Base-by-base conservation (phyloP, 2,797 vertebrate genomes). In the Botia kubotai region DNA sequence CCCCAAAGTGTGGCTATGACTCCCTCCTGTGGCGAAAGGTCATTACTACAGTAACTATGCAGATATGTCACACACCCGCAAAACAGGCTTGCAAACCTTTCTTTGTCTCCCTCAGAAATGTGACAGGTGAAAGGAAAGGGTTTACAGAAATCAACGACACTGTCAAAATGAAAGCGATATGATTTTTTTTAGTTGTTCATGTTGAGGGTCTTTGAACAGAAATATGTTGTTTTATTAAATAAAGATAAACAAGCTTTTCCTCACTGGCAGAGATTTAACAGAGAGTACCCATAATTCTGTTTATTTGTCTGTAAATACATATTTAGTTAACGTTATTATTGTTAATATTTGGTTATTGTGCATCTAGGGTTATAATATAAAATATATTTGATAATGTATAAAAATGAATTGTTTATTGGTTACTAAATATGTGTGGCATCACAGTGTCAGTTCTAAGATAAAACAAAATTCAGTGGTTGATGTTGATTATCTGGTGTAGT, bases 1-100 rank as follows among this genome's bases (percentile, higher is more conserved):
- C 92, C 92, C 89, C 79, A 52, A n/a, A 80, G 87, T 85, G 83
- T 84, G 87, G 77, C 78, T 71, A 48, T 55, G 87, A 72, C 90
- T 87, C 91, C 93, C 89, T 89, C 93, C 90, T 90, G 90, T 93
- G 93, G 93, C 55, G 71, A 87, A 78, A 88, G 92, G 91, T 93
- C 91, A 93, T 81, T 43, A 93, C 86, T 93, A 88, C 93, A 93
- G 84, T 13, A 33, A 19, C 85, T 80, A 87, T 90, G 84, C 88
- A 82, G 74, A 90, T 83, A 66, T 80, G 82, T 73, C 87, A 82
- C 88, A 89, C 84, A 91, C 89, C 82, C 55, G 76, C 46, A 55
- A 23, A 72, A 33, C 46, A 1, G n/a, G 16, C 53, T 33, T 65
- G 29, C 65, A 69, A 72, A 80, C 77, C 21, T 84, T 75, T 72